These are phyloP conservation scores for Cerceris rybyensis DNA, from an alignment of 2,888 invertebrate species.

Conservation along the genomic window DNA sequence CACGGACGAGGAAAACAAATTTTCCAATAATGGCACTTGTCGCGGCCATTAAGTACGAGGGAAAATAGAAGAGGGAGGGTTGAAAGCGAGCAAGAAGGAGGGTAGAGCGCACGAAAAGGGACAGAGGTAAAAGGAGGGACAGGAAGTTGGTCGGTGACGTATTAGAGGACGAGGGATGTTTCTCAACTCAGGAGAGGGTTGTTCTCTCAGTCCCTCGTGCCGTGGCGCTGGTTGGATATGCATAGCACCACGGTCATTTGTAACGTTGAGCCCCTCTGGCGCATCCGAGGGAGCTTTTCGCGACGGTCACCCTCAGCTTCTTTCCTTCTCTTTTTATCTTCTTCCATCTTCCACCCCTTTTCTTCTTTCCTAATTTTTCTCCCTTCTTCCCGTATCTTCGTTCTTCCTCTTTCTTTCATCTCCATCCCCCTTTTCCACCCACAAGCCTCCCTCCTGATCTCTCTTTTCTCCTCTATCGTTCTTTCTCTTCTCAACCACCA, in stretches of 20 bases:
- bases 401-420: constrained; percentile 6
- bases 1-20: constrained; percentile 37
- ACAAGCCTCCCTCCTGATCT: background rate
- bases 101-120: constrained; percentile 18
- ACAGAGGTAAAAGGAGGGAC: constrained; percentile 11
- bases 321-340: constrained; percentile 36
- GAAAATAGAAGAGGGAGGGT: background rate
- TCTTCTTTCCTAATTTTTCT: too few relatives aligned
- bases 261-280: constrained; percentile 73
- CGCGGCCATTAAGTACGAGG: constrained; percentile 28
- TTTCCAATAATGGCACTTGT: constrained; percentile 54
- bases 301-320: constrained; percentile 54
- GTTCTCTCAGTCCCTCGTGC: constrained; percentile 4
- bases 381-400: constrained; percentile 1
- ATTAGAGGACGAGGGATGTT: constrained; percentile 53
- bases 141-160: constrained; percentile 51
- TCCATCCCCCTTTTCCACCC: background rate
- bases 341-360: constrained; percentile 31
- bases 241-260: constrained; percentile 77
- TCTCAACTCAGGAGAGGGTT: constrained; percentile 26
- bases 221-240: constrained; percentile 73
- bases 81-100: background rate
- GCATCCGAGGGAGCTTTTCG: constrained; percentile 69
- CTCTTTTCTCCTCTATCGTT: background rate
- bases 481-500: constrained; percentile 9